A percentile compares a stretch with the other conserved stretches of the same genome.
These are phyloP conservation scores for Gadopsis bispinosus DNA, from an alignment of 2,797 vertebrate genomes.

Conservation along the genomic window DNA sequence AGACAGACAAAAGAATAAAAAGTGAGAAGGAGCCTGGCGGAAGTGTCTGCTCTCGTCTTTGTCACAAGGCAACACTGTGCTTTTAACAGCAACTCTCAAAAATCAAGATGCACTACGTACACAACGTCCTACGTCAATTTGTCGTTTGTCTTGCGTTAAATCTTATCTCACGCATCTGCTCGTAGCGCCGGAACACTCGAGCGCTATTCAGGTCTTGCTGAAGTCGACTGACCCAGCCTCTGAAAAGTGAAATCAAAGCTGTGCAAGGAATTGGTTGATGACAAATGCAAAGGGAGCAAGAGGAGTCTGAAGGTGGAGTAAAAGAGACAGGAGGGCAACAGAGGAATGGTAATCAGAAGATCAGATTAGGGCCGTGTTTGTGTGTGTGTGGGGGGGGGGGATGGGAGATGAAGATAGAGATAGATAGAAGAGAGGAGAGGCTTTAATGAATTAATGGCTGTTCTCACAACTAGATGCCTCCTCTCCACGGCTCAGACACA, in stretches of 20 bases:
- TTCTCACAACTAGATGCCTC: conserved; percentile 79
- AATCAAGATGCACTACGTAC: conserved; percentile 40
- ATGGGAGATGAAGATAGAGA: conserved; percentile 64
- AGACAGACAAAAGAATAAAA: conserved; percentile 60
- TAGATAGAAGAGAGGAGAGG: conserved; percentile 64
- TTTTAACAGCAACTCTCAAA: conserved; percentile 17
- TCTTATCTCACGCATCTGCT: conserved; percentile 56
- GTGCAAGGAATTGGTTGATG: conserved; percentile 15
- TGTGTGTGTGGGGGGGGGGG: conserved; percentile 23
- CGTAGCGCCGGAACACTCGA: conserved; percentile 11
- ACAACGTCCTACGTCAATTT: conserved; percentile 30
- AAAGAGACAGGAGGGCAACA: conserved; percentile 40
- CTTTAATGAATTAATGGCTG: conserved; percentile 87
- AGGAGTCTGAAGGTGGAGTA: conserved; percentile 8
- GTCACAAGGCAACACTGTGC: conserved; percentile 46
- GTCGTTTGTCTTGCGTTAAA: conserved; percentile 53
- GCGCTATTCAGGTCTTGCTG: conserved; percentile 22
- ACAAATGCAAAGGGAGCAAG: conserved; percentile 20
- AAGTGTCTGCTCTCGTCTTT: conserved; percentile 50
- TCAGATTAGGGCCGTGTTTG: conserved; percentile 14
- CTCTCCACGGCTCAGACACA: conserved; percentile 73
- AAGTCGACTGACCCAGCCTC: conserved; percentile 41
- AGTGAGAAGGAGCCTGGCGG: conserved; percentile 44
- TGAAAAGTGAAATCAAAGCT: conserved; percentile 7
- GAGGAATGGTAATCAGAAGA: conserved; percentile 20